Conservation (phyloP, 2,113 vertebrate genomes). For the Pandion haliaetus region DNA sequence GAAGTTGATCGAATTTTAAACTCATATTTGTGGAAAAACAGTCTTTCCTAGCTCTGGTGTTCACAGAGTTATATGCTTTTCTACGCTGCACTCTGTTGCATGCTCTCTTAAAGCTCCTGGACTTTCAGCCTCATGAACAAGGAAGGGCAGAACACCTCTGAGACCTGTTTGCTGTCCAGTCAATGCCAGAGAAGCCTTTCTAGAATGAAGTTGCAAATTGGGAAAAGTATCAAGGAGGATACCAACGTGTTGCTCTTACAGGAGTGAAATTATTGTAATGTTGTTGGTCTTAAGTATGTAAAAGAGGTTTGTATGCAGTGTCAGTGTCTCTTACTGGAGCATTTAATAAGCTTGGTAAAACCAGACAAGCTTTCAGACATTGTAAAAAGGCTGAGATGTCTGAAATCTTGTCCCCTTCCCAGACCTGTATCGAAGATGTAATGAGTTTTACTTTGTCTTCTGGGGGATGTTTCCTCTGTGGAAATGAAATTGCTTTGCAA, state of each 20-base stretch:
- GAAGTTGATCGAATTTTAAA: neutral
- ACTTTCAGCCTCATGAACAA: neutral
- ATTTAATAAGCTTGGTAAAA: neutral
- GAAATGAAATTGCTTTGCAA: neutral
- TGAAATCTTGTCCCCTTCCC: neutral
- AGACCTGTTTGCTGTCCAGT: neutral
- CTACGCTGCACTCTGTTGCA: fast-evolving
- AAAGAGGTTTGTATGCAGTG: neutral
- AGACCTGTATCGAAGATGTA: neutral
- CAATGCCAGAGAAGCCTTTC: neutral
- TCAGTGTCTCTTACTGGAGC: neutral
- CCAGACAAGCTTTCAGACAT: neutral
- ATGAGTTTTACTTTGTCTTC: neutral
- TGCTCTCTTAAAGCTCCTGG: neutral
- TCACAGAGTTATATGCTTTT: fast-evolving
- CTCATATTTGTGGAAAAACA: neutral
- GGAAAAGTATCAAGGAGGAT: neutral
- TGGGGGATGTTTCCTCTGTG: neutral
- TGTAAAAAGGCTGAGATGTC: neutral
- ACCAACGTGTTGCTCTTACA: neutral
- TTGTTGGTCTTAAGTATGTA: neutral
- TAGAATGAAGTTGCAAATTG: neutral
- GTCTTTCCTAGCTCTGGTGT: no score
- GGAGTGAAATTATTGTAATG: neutral
- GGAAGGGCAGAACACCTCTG: neutral